A percentile compares a stretch with the other conserved stretches of the same genome.
Evolutionary conservation across 1,140 invertebrate species (phyloP).

Genomic region (Agraylea sexmaculata): DNA sequence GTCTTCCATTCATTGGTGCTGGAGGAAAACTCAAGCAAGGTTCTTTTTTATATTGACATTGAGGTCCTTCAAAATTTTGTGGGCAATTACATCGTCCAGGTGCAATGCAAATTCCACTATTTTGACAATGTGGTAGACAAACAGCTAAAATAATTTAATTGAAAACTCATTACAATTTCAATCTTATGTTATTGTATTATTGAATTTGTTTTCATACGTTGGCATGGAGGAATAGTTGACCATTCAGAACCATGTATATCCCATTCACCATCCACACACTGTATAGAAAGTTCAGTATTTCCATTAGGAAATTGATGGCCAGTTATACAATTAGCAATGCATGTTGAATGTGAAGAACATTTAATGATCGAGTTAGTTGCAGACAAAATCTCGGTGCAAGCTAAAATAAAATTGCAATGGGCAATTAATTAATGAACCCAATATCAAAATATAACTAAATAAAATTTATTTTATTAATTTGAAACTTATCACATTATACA

Average conservation of each 20-base stretch:
- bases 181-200: not conserved
- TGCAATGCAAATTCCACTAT: conserved; percentile 63
- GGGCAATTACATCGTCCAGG: conserved; percentile 62
- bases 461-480: too few relatives aligned
- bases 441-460: too few relatives aligned
- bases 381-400: too few relatives aligned
- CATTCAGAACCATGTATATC: conserved; percentile 38
- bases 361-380: conserved; percentile 33
- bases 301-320: conserved; percentile 51
- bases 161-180: conserved; percentile 1
- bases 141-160: conserved; percentile 46
- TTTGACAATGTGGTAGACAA: conserved; percentile 61
- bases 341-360: conserved; percentile 38
- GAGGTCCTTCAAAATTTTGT: conserved; percentile 55
- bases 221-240: conserved; percentile 43
- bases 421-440: too few relatives aligned
- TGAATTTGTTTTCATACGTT: conserved; percentile 38
- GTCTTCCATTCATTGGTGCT: conserved; percentile 49
- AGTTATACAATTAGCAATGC: conserved; percentile 41
- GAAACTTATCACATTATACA: too few relatives aligned
- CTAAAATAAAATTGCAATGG: too few relatives aligned
- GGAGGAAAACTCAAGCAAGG: conserved; percentile 54
- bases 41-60: conserved; percentile 62
- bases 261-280: conserved; percentile 46
- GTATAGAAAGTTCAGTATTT: conserved; percentile 35